Percentiles rank a stretch among this genome's conserved stretches.
Evolutionary conservation across 2,888 invertebrate genomes (phyloP).

Genomic region (Bursaphelenchus okinawaensis): DNA sequence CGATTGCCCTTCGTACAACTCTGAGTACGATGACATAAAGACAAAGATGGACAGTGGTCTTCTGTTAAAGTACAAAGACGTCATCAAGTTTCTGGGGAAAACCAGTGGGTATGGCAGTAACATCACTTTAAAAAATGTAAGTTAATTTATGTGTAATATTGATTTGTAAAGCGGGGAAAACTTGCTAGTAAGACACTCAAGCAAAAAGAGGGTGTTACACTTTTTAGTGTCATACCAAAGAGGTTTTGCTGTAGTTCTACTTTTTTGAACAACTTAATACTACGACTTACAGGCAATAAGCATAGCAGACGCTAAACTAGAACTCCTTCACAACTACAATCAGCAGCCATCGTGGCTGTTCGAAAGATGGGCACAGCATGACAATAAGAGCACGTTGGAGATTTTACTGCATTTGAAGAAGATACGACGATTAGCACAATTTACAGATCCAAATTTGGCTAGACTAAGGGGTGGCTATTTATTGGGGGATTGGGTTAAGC

Average conservation of each 20-base stretch:
- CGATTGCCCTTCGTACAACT: slow-evolving; percentile 28
- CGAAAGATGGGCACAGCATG: slow-evolving; percentile 15
- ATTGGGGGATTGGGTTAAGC: slow-evolving; percentile 19
- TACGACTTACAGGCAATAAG: not conserved
- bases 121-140: slow-evolving; percentile 14
- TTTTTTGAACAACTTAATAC: not conserved
- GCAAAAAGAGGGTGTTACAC: too few species aligned
- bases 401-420: slow-evolving; percentile 20
- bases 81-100: slow-evolving; percentile 13
- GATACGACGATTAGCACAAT: slow-evolving; percentile 16
- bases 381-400: slow-evolving; percentile 24
- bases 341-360: slow-evolving; percentile 19
- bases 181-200: too few species aligned
- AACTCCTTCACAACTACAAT: slow-evolving; percentile 16
- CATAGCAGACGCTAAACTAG: slow-evolving; percentile 14
- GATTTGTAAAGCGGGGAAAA: too few species aligned
- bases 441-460: slow-evolving; percentile 15
- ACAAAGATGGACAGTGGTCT: not conserved
- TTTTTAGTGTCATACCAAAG: too few species aligned
- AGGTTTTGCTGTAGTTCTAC: too few species aligned
- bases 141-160: not conserved
- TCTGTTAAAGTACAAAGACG: slow-evolving; percentile 1
- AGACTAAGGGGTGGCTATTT: slow-evolving; percentile 23
- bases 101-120: slow-evolving; percentile 15
- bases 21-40: slow-evolving; percentile 3